A percentile compares a stretch with the other conserved stretches of the same genome.
Evolutionary conservation across 2,797 vertebrate genomes (phyloP).

Genomic region (Eupleurogrammus muticus): DNA sequence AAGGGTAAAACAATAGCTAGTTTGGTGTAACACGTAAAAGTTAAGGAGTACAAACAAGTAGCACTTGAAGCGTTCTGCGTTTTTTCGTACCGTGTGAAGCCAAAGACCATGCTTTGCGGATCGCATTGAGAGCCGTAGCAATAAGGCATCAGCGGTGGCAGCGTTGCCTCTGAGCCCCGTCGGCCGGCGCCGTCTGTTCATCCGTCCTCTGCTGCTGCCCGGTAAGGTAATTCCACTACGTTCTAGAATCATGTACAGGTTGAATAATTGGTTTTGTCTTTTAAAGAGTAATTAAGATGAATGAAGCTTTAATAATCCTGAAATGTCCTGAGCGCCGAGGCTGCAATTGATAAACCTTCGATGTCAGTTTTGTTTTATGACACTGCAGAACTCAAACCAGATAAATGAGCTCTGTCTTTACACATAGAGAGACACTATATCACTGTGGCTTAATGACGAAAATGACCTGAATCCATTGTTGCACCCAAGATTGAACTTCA

Average conservation of each 20-base stretch:
- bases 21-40: slow-evolving; percentile 23
- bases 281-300: slow-evolving; percentile 65
- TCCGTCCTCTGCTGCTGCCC: slow-evolving; percentile 35
- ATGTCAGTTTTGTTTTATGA: slow-evolving; percentile 70
- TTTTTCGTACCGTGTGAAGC: slow-evolving; percentile 46
- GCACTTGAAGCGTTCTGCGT: slow-evolving; percentile 50
- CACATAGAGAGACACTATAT: slow-evolving; percentile 68
- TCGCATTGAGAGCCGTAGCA: slow-evolving; percentile 51
- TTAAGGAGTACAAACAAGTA: slow-evolving; percentile 36
- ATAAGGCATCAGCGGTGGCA: slow-evolving; percentile 65
- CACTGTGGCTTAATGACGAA: slow-evolving; percentile 71
- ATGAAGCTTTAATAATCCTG: slow-evolving; percentile 59
- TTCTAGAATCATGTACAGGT: slow-evolving; percentile 35
- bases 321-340: slow-evolving; percentile 51
- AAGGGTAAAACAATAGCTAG: slow-evolving; percentile 30
- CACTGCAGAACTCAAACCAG: slow-evolving; percentile 58
- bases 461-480: slow-evolving; percentile 59
- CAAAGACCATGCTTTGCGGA: slow-evolving; percentile 63
- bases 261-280: slow-evolving; percentile 62
- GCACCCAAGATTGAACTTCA: slow-evolving; percentile 48
- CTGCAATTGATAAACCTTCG: slow-evolving; percentile 68
- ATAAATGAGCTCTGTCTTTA: slow-evolving; percentile 74
- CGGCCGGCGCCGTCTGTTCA: slow-evolving; percentile 39
- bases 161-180: slow-evolving; percentile 57
- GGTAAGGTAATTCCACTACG: slow-evolving; percentile 18